Percentiles rank a stretch among this genome's conserved stretches.
Evolutionary conservation across 2,888 invertebrate genomes (phyloP).

Genomic region (Tipula unca): DNA sequence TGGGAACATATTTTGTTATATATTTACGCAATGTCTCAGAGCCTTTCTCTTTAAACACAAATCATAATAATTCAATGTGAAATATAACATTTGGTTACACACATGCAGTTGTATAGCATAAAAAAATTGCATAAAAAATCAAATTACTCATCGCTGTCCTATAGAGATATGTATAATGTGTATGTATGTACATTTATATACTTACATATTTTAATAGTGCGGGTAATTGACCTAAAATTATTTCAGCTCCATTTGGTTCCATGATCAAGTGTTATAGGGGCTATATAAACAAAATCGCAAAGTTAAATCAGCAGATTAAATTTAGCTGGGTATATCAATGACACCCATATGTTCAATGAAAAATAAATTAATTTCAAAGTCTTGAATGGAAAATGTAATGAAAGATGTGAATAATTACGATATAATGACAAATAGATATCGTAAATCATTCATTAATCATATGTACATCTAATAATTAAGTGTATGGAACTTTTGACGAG

Average conservation of each 20-base stretch:
- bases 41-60: background rate
- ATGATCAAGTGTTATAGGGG: background rate
- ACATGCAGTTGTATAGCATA: background rate
- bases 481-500: background rate
- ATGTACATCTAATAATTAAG: background rate
- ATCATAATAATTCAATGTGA: background rate
- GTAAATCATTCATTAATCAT: background rate
- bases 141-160: background rate
- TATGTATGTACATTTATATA: no score
- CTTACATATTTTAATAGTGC: no score
- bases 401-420: background rate
- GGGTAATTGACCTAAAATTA: background rate
- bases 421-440: background rate
- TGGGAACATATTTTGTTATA: background rate
- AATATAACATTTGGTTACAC: background rate
- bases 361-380: background rate
- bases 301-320: background rate
- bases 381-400: background rate
- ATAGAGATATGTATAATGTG: background rate
- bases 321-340: background rate
- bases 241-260: background rate
- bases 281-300: no score
- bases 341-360: background rate
- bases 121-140: background rate
- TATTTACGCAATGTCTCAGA: background rate